phyloP scores from a whole-genome alignment of 2,888 invertebrate genomes.

The Tiphia femorata region DNA sequence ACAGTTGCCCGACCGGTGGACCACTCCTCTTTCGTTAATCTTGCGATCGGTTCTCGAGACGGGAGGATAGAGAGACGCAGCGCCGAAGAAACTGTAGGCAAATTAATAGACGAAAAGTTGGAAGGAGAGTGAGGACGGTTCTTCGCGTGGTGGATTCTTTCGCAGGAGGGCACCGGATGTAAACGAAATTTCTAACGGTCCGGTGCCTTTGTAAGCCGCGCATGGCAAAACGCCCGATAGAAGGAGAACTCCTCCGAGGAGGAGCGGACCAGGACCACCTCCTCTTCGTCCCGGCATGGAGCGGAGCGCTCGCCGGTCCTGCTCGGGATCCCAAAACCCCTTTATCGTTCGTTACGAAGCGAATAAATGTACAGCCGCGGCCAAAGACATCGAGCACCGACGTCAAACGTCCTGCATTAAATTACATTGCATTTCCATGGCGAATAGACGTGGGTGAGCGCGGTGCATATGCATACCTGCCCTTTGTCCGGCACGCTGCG shows the following conservation, averaged over 20 bases:
- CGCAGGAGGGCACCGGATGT: constrained; percentile 7
- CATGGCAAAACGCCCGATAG: constrained; percentile 2
- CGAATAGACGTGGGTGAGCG: constrained; percentile 48
- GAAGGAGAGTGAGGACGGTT: neutral
- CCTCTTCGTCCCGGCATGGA: neutral
- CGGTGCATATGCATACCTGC: constrained; percentile 44
- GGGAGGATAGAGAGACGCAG: neutral
- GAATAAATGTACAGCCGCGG: constrained; percentile 8
- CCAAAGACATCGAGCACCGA: constrained; percentile 52
- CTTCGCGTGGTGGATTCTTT: too few relatives aligned
- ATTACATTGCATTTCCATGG: constrained; percentile 58
- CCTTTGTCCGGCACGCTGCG: constrained; percentile 48
- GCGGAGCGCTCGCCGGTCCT: neutral
- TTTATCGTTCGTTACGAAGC: constrained; percentile 38
- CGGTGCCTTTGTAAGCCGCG: constrained; percentile 30
- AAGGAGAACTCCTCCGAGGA: too few relatives aligned
- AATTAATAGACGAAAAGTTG: neutral
- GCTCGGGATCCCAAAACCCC: constrained; percentile 32
- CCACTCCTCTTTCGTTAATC: too few relatives aligned
- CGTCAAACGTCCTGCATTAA: constrained; percentile 56
- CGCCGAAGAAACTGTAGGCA: neutral
- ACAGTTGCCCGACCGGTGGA: neutral
- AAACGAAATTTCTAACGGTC: constrained; percentile 41
- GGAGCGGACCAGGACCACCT: neutral
- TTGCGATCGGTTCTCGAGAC: neutral